Base-by-base conservation (phyloP, 2,797 vertebrate species). In the Myripristis murdjan region DNA sequence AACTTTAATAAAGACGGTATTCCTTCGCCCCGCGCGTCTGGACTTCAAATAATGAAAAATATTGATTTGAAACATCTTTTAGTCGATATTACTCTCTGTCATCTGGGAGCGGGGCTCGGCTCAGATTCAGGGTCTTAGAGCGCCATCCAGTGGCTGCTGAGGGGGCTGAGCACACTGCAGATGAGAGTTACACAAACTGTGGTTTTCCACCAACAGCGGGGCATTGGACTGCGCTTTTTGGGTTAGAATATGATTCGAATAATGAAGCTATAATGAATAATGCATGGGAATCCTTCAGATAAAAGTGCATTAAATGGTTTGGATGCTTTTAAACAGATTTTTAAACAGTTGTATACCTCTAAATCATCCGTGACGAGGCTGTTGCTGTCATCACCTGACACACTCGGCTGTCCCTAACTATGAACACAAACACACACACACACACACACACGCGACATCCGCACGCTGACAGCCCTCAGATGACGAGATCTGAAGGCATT, bases 1-100 rank as follows among this genome's bases (percentile, higher is more conserved):
- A 93, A 93, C 92, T 94, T 93, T 93, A 93, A 94, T 94, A 94
- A 94, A 94, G 92, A 93, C 87, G 85, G 79, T 89, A 91, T 92
- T 91, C 90, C 85, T 92, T 73, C 81, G 74, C 77, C 85, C 83
- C 85, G 77, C 80, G 79, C 35, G 79, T 86, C 89, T 90, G 86
- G 85, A 83, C 85, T 81, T 87, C 89, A 91, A 92, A 94, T 94
- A 93, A 95, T 94, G 90, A 94, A 94, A 94, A 91, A 86, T 93
- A 94, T 93, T 90, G 94, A 95, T 94, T 86, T 87, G 86, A 86
- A 88, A 82, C 88, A 87, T 88, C 77, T 89, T 89, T 86, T 81
- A 75, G 87, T 92, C 91, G 79, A 91, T 93, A 88, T 90, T 84
- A 86, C 72, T 82, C 82, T 72, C 61, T 84, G 80, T 83, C 87